Evolutionary conservation across 1,140 invertebrate species (phyloP), one percentile per base, ranked within the genome.

Genomic region (Drosophila quadrilineata): DNA sequence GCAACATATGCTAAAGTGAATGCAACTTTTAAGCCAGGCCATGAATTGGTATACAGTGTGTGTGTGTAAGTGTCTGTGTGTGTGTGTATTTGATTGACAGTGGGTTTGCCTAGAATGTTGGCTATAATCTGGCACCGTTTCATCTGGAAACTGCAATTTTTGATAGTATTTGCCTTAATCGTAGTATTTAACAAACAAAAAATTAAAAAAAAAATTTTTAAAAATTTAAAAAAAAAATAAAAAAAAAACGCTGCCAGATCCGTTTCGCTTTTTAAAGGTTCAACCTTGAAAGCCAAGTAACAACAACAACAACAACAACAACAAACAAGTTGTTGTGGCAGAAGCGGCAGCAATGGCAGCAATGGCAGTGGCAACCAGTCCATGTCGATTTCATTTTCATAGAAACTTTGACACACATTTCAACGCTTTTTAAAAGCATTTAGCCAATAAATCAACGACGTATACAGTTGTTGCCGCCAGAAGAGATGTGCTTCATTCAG

Each of bases 391-490:
- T 85, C 79, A 74, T 85, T 85, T n/a, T 85, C 71, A 75, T 86
- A 71, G 79, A 85, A 85, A 79, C 79, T 85, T 85, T 85, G 79
- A 85, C 79, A 85, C 75, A 85, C 79, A 85, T 85, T 85, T 85
- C 79, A 85, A 85, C 79, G 79, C 79, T 85, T 85, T 85, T 85
- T 85, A 85, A 79, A 85, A 85, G 57, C 79, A 41, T 85, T 85
- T 85, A 85, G 74, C 79, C 79, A 85, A 85, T 85, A 85, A 85
- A 85, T 85, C 79, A 85, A 73, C 79, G 60, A 71, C 74, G 21
- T 19, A 63, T 71, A 57, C 62, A 60, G 74, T 57, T 8, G 40
- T 50, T 12, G 16, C 56, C 43, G 52, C 56, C 57, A 69, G 66
- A 70, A 68, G 74, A 63, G 71, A 79, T 48, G 71, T 71, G 75